Evolutionary conservation across 92 coral and sea anemone genomes (phyloP), one percentile per base, ranked within the genome.

Genomic region (Heteractis magnifica): DNA sequence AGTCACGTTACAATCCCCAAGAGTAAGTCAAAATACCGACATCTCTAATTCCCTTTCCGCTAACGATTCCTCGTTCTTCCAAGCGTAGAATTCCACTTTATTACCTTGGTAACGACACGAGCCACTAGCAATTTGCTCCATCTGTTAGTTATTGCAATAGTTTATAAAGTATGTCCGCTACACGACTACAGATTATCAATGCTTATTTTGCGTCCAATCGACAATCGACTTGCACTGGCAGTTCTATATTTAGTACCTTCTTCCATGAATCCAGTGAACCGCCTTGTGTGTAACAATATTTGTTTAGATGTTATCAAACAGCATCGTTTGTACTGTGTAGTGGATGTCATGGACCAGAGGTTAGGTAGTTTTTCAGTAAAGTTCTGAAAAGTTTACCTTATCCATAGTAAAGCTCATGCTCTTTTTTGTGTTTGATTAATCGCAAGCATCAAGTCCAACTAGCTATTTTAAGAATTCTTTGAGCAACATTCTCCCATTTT

Each of bases 1-100:
- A 92, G 98, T 87, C 94, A 93, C 86, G 92, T 97, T 71, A 93
- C 97, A 62, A 89, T 93, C 72, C 93, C 95, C 88, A 97, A 97
- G 90, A 93, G 99, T 97, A 94, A 58, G 90, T 19, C 10, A 26
- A 7, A 73, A 52, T 41, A 7, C 51, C 75, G 19, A 48, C 14
- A 6, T 15, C 16, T 52, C 18, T 51, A 12, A 76, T 76, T 52
- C 19, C n/a, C 79, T 81, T 81, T 81, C 72, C 64, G 62, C 18
- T 34, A 11, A 6, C 81, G 81, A 55, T 21, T 23, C 23, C 55
- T 51, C 51, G 19, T 19, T 53, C 84, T 51, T 51, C 23, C 84
- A 81, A 65, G 84, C 77, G 77, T 81, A 80, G 9, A 34, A 12
- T 19, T 50, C 23, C 26, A 58, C 72, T 49, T 79, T 48, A 79